Evolutionary conservation across 2,888 invertebrate genomes (phyloP).

Genomic region (Phytoseiulus persimilis): DNA sequence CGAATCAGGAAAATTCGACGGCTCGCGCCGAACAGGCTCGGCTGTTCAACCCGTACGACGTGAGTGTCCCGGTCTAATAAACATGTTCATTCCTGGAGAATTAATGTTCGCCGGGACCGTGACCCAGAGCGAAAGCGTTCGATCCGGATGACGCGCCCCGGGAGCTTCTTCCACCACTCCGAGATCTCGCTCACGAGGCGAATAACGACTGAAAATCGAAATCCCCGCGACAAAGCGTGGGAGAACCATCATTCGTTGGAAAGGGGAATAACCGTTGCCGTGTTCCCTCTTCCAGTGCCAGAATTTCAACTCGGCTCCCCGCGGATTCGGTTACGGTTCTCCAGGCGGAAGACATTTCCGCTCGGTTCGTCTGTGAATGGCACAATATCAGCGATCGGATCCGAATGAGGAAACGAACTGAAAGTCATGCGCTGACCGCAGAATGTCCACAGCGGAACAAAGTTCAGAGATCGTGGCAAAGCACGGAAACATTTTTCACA

Average conservation of each 20-base stretch:
- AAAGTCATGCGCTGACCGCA: background rate
- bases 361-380: conserved; percentile 11
- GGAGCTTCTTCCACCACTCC: background rate
- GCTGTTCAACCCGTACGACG: background rate
- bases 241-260: background rate
- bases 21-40: background rate
- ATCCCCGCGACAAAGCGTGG: background rate
- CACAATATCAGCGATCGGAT: background rate
- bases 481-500: background rate
- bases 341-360: background rate
- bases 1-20: background rate
- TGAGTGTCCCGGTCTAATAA: background rate
- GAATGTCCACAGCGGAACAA: background rate
- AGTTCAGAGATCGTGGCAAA: background rate
- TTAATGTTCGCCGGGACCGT: background rate
- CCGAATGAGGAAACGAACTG: background rate
- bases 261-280: background rate
- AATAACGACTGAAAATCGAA: background rate
- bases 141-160: background rate
- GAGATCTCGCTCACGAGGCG: background rate
- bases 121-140: background rate
- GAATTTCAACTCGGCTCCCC: conserved; percentile 38
- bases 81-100: background rate
- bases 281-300: background rate
- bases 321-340: conserved; percentile 25